Conservation (phyloP, 1,140 invertebrate species). For the Eumaeus atala region DNA sequence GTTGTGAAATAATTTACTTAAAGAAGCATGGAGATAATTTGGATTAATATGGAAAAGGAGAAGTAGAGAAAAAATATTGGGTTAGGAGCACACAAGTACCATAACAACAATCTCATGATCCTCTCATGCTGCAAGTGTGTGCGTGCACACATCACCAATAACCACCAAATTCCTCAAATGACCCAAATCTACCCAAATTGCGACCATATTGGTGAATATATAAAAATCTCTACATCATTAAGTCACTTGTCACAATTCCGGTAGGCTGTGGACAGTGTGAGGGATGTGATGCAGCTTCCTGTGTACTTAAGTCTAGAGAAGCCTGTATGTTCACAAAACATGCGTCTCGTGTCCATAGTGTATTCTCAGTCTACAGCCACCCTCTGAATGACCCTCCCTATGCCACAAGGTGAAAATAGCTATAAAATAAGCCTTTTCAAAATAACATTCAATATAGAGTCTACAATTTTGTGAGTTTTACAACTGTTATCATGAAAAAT, state of each 20-base stretch:
- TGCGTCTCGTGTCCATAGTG: constrained; percentile 50
- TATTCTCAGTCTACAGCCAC: constrained; percentile 50
- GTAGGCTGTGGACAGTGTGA: constrained; percentile 37
- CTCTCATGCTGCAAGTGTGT: background rate
- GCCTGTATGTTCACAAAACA: constrained; percentile 47
- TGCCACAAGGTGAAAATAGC: constrained; percentile 10
- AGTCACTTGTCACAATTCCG: constrained; percentile 40
- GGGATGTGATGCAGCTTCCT: constrained; percentile 48
- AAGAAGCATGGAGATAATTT: too few species aligned
- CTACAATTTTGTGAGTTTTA: too few species aligned
- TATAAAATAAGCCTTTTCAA: too few species aligned
- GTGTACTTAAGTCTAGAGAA: constrained; percentile 63
- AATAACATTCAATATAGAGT: too few species aligned
- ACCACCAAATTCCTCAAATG: constrained; percentile 4
- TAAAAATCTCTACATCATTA: background rate
- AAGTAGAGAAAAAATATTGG: too few species aligned
- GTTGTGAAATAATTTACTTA: too few species aligned
- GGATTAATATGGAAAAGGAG: too few species aligned
- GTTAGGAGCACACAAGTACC: background rate
- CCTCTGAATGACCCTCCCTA: constrained; percentile 39
- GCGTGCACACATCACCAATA: constrained; percentile 3
- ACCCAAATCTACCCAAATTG: background rate
- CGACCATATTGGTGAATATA: background rate
- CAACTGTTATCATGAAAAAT: too few species aligned
- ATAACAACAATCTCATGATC: constrained; percentile 9